Percentiles rank a stretch among this genome's conserved stretches.
Evolutionary conservation across 2,113 vertebrate species (phyloP).

Genomic region (Heterochromis multidens): DNA sequence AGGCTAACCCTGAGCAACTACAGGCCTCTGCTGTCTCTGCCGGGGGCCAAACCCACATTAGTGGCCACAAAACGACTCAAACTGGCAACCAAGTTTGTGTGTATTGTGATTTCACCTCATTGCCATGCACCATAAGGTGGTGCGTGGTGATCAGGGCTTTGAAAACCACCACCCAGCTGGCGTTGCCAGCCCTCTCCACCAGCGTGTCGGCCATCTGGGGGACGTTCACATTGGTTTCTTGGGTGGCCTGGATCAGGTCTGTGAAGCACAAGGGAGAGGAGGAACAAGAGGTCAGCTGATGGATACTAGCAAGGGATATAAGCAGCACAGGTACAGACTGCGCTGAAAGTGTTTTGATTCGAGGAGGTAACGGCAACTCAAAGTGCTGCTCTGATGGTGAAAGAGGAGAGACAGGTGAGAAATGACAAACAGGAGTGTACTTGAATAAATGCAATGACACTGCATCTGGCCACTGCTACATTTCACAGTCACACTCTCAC

Average conservation of each 20-base stretch:
- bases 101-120: constrained; percentile 84
- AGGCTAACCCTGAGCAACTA: neutral
- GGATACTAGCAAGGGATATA: neutral
- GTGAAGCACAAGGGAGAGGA: constrained; percentile 46
- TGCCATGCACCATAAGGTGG: constrained; percentile 97
- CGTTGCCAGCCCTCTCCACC: constrained; percentile 95
- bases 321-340: neutral
- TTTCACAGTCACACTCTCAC: neutral
- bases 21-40: neutral
- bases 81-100: neutral
- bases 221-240: constrained; percentile 97
- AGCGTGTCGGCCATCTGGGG: constrained; percentile 96
- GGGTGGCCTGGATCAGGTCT: constrained; percentile 97
- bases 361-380: neutral
- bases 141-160: constrained; percentile 98
- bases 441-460: neutral
- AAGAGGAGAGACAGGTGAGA: neutral
- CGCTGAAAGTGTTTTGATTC: neutral
- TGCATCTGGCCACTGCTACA: neutral
- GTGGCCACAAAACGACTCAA: neutral
- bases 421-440: neutral
- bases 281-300: constrained; percentile 2
- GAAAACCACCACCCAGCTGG: constrained; percentile 99
- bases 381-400: neutral
- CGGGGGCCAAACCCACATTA: neutral